Evolutionary conservation across 1,140 invertebrate species (phyloP), one percentile per base, ranked within the genome.

Genomic region (Campodea augens): DNA sequence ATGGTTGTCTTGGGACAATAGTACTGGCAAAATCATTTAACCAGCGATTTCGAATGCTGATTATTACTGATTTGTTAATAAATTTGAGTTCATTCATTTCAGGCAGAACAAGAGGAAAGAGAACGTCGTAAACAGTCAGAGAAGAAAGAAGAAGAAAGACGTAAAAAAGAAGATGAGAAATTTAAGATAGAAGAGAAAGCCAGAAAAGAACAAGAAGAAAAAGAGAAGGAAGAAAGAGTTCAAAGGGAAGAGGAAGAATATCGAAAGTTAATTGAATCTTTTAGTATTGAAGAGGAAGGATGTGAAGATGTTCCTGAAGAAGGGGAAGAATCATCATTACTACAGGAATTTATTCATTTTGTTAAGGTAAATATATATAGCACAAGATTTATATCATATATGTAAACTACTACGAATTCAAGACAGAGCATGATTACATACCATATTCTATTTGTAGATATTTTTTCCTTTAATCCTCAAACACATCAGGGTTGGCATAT

Each of bases 251-350:
- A 66, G 46, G 73, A 75, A 59, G 89, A 95, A 61, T 96, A 97
- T 64, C 66, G 91, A 27, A 87, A 88, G 59, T 70, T 96, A 70
- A 95, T 92, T 62, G 78, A 78, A 52, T 73, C 76, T 0, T 96
- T 96, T 57, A 77, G 69, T 22, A 72, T 98, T 0, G 90, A 96
- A 57, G 87, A 90, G 49, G 90, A 96, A 66, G 91, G 88, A 12
- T 76, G 78, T 50, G 76, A 82, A 54, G 73, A 78, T 42, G 72
- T 75, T 27, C 73, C 76, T n/a, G 64, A 73, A 20, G 73, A 74
- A 23, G 70, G 75, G 7, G 66, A 66, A 24, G 57, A 72, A 41
- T 68, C 75, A 45, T 82, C 78, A 60, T 58, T 87, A 2, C 57
- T 89, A 0, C 69, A 78, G 51, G 69, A 79, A 49, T 91, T 91